Base-by-base conservation (phyloP, 2,797 vertebrate genomes). In the Ara ararauna region DNA sequence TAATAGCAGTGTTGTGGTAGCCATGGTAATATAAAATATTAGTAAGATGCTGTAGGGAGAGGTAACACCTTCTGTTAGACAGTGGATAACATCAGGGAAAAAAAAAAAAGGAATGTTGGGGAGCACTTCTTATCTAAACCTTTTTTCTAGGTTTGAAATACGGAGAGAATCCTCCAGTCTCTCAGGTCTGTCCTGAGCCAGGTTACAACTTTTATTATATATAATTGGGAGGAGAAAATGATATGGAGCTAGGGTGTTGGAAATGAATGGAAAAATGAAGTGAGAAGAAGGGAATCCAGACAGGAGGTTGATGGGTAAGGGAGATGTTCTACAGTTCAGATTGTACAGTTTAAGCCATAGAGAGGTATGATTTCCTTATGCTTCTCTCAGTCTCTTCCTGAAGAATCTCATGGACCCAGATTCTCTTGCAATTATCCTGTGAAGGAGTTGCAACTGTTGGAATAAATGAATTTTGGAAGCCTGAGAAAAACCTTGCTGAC, bases 1-100 rank as follows among this genome's bases (percentile, higher is more conserved):
- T 97, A 96, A 96, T 89, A 95, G 90, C 90, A 89, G 51, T 87
- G 90, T 93, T 95, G 93, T 95, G 83, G 96, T 97, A 96, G 90
- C 81, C 94, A 96, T 97, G 96, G 94, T 92, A 95, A 96, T 97
- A 11, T 44, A 79, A 95, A 91, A 79, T 90, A 90, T 65, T 79
- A 86, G 80, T 56, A 77, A 88, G 89, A 36, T 90, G 77, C 76
- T 89, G 50, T 54, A 64, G 67, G 71, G 67, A 95, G 84, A 60
- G 67, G 82, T 83, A 87, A 80, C 45, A n/a, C 82, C 68, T 60
- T 50, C 38, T 80, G 7, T 83, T 42, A 88, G 73, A 78, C 48
- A 68, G 26, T 58, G 36, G 76, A 54, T 73, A 48, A 58, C 19
- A 66, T 53, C 8, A 5, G n/a, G 45, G 2, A 29, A 36, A 29